phyloP scores from a whole-genome alignment of 2,797 vertebrate species.

The Platyrinchus mystaceus region DNA sequence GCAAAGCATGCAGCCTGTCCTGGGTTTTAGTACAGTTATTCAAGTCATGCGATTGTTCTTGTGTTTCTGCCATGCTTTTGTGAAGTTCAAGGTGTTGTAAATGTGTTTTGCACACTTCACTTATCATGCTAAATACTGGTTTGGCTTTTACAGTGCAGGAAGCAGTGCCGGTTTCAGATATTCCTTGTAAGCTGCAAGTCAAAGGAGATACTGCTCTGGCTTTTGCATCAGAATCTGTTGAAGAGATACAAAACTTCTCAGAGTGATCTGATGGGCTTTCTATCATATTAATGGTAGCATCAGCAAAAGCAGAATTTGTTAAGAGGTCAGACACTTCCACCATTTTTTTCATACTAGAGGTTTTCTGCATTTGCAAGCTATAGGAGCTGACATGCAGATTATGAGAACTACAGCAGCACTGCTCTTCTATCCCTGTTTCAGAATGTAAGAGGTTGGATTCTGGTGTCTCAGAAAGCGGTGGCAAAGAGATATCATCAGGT shows the following conservation, averaged over 20 bases:
- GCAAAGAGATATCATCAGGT: slow-evolving; percentile 91
- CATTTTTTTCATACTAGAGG: slow-evolving; percentile 29
- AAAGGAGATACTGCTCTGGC: slow-evolving; percentile 75
- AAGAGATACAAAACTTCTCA: slow-evolving; percentile 68
- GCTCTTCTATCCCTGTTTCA: slow-evolving; percentile 84
- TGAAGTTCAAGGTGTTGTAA: slow-evolving; percentile 66
- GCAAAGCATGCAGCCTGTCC: slow-evolving; percentile 83
- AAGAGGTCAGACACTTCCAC: slow-evolving; percentile 37
- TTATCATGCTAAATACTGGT: slow-evolving; percentile 56
- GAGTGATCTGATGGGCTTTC: slow-evolving; percentile 67
- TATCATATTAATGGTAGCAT: slow-evolving; percentile 33
- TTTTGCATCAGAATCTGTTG: slow-evolving; percentile 56
- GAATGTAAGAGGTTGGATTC: slow-evolving; percentile 83
- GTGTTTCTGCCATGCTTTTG: slow-evolving; percentile 69
- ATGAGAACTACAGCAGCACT: slow-evolving; percentile 74
- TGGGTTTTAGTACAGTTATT: slow-evolving; percentile 72
- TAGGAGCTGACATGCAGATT: slow-evolving; percentile 72
- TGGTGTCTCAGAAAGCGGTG: slow-evolving; percentile 88
- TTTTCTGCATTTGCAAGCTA: slow-evolving; percentile 73
- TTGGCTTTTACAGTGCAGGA: slow-evolving; percentile 68
- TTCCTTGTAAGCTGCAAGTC: slow-evolving; percentile 65
- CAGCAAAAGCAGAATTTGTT: slow-evolving; percentile 68
- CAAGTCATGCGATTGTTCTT: slow-evolving; percentile 84
- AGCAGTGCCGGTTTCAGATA: slow-evolving; percentile 65
- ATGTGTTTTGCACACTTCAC: slow-evolving; percentile 73